These are phyloP conservation scores for Perodicticus potto DNA, from an alignment of 2,797 vertebrate species.

Conservation along the genomic window DNA sequence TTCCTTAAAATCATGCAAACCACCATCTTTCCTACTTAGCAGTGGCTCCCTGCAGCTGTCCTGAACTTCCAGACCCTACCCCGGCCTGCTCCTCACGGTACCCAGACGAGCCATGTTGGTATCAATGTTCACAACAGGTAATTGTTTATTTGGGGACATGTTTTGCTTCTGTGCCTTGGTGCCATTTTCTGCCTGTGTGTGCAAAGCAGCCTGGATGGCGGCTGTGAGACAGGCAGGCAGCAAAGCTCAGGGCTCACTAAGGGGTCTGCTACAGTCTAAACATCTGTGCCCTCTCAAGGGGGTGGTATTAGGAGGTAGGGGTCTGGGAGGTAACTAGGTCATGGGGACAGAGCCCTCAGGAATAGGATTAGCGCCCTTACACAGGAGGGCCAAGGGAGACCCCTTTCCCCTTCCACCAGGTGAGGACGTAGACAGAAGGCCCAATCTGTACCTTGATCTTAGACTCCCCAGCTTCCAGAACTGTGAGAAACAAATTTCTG, in stretches of 20 bases:
- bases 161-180: not conserved
- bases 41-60: not conserved
- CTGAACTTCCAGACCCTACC: not conserved
- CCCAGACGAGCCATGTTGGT: not conserved
- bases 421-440: not conserved
- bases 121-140: not conserved
- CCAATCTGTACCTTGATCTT: not conserved
- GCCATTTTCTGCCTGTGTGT: not conserved
- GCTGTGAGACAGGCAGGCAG: not conserved
- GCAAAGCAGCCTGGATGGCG: not conserved
- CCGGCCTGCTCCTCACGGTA: fast-evolving
- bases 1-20: not conserved
- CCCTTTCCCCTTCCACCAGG: not conserved
- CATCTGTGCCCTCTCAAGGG: not conserved
- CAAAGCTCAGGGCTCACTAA: not conserved
- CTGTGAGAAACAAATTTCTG: not conserved
- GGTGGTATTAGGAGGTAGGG: not conserved
- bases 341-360: not conserved
- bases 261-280: not conserved
- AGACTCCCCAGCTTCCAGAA: not conserved
- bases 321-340: not conserved
- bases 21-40: not conserved
- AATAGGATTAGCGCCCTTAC: not conserved
- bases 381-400: not conserved
- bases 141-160: not conserved